Conservation (phyloP, 30 jellyfish, hydroid and myxozoan genomes). For the Clytia hemisphaerica region DNA sequence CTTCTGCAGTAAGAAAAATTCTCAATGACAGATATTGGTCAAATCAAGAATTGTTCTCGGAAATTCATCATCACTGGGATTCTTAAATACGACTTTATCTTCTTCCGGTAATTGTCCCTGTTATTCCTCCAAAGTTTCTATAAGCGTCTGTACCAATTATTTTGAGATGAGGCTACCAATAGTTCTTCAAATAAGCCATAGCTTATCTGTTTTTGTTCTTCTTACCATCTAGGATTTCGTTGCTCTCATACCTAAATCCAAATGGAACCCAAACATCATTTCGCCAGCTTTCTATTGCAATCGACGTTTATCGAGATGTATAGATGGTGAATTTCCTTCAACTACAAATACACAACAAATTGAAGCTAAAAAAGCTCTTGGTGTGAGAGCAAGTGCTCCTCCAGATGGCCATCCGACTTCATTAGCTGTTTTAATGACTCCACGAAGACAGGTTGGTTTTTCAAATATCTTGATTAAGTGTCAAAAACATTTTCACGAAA, state of each 20-base stretch:
- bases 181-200: too few relatives aligned
- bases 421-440: conserved; percentile 16
- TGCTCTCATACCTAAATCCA: conserved; percentile 35
- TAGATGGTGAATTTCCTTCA: conserved; percentile 2
- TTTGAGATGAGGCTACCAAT: too few relatives aligned
- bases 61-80: too few relatives aligned
- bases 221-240: conserved; percentile 43
- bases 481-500: background rate
- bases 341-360: background rate
- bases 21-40: too few relatives aligned
- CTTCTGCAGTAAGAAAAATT: too few relatives aligned
- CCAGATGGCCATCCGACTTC: conserved; percentile 32
- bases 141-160: too few relatives aligned
- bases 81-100: too few relatives aligned
- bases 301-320: conserved; percentile 8
- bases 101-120: too few relatives aligned
- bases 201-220: background rate
- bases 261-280: conserved; percentile 54
- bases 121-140: too few relatives aligned
- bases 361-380: conserved; percentile 24
- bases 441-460: too few relatives aligned
- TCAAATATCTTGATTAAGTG: background rate
- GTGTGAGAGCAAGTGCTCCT: conserved; percentile 11
- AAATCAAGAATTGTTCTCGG: too few relatives aligned
- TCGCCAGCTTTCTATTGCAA: conserved; percentile 54